Evolutionary conservation across 2,113 vertebrate species (phyloP), one percentile per base, ranked within the genome.

Genomic region (Bettongia penicillata): DNA sequence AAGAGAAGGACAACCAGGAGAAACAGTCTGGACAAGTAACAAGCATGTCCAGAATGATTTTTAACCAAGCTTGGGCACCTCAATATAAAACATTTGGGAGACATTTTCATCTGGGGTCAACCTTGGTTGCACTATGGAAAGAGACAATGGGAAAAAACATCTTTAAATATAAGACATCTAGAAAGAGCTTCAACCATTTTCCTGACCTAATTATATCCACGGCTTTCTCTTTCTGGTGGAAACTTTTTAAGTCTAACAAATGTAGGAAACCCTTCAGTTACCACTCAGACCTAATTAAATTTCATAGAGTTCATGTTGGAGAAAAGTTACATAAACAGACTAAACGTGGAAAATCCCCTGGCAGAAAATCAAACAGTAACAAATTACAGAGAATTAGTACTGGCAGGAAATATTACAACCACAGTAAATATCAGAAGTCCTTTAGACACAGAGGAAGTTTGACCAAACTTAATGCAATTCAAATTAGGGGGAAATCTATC

Each of bases 121-220:
- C 61, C 28, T 57, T 57, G 26, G 26, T 57, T 57, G 25, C 6
- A 53, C 31, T 95, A 0, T 93, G 93, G 97, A 96, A 93, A 97
- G 53, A 95, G 96, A 47, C 92, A 93, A 89, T 95, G 95, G 96
- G 93, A 97, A 90, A 68, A 68, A 68, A 31, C 28, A 37, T 68
- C 31, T 68, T 68, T 68, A 68, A 68, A 68, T 37, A 68, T 68
- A 68, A 37, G 31, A 61, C 57, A 61, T 61, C 28, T 61, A 28
- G 57, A 61, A 61, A 37, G 61, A 37, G 12, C 61, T 68, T 68
- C 31, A 68, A 11, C 61, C 28, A 16, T 68, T 68, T 37, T 68
- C 28, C 61, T 37, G 61, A 68, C 31, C 31, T 68, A 10, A 68
- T 68, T 37, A 68, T 37, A 16, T 37, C 61, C 14, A 68, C 37